Evolutionary conservation across 2,113 vertebrate genomes (phyloP).

Genomic region (Cyanoderma ruficeps): DNA sequence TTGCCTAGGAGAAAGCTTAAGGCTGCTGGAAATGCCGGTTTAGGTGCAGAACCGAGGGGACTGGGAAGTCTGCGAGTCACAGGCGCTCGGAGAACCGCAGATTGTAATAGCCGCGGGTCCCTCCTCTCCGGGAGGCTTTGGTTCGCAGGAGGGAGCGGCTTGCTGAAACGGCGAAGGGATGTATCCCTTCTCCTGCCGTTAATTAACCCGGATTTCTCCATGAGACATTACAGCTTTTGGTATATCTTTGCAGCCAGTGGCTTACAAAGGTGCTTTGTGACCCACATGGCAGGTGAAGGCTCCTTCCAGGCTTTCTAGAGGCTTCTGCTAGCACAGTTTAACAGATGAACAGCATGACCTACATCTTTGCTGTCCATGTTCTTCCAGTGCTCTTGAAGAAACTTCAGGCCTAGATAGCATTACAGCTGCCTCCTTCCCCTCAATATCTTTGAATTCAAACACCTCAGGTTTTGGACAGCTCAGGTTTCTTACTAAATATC

Average conservation of each 20-base stretch:
- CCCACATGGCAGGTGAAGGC: not conserved
- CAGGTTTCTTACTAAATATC: not conserved
- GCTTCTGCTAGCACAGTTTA: not conserved
- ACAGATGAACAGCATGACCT: not conserved
- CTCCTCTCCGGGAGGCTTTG: not conserved
- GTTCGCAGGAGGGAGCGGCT: not conserved
- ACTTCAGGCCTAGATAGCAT: not conserved
- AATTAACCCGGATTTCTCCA: not conserved
- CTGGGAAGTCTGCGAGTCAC: not conserved
- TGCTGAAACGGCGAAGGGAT: fast-evolving
- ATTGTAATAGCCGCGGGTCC: not conserved
- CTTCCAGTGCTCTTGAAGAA: not conserved
- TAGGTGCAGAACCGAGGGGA: not conserved
- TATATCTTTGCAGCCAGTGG: not conserved
- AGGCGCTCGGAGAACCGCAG: not conserved
- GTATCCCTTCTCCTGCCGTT: not conserved
- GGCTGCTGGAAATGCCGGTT: not conserved
- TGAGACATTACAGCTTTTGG: not conserved
- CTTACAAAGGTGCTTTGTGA: not conserved
- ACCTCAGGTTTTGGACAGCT: not conserved
- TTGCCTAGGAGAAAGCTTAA: not conserved
- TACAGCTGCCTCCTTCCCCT: not conserved
- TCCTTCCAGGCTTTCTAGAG: not conserved
- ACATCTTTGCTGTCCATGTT: not conserved
- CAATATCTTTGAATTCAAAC: not conserved